These are phyloP conservation scores for Bubo scandiacus DNA, from an alignment of 2,113 vertebrate species.

Conservation along the genomic window DNA sequence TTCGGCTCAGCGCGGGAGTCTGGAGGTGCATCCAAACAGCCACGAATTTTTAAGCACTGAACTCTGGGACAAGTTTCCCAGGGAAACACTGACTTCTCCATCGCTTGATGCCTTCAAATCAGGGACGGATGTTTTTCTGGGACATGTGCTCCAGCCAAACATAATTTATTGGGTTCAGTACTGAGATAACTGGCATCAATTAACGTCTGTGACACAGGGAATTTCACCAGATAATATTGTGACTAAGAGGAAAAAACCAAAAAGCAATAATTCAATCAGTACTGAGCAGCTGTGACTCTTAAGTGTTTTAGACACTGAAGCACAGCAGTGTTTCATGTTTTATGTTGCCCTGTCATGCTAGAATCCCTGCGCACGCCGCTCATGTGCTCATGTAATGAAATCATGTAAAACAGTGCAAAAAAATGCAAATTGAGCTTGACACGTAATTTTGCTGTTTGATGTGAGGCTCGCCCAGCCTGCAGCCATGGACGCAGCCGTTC, in stretches of 20 bases:
- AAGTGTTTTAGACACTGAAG: background rate
- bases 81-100: background rate
- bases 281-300: background rate
- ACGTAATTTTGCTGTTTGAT: too few species aligned
- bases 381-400: rapidly evolving
- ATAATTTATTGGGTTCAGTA: background rate
- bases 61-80: background rate
- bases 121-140: rapidly evolving
- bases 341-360: too few species aligned
- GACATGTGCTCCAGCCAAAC: background rate
- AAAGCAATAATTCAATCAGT: background rate
- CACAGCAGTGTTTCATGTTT: rapidly evolving
- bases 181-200: background rate
- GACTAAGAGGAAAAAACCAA: background rate
- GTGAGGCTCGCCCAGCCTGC: background rate
- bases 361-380: rapidly evolving
- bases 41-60: rapidly evolving
- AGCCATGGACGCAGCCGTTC: rapidly evolving
- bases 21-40: rapidly evolving
- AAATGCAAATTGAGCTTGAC: background rate
- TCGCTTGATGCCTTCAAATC: background rate
- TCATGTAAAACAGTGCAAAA: background rate
- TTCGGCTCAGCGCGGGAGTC: background rate
- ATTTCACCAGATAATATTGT: background rate
- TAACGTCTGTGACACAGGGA: background rate